Evolutionary conservation across 2,888 invertebrate genomes (phyloP), one percentile per base, ranked within the genome.

Genomic region (Monochamus alternatus): DNA sequence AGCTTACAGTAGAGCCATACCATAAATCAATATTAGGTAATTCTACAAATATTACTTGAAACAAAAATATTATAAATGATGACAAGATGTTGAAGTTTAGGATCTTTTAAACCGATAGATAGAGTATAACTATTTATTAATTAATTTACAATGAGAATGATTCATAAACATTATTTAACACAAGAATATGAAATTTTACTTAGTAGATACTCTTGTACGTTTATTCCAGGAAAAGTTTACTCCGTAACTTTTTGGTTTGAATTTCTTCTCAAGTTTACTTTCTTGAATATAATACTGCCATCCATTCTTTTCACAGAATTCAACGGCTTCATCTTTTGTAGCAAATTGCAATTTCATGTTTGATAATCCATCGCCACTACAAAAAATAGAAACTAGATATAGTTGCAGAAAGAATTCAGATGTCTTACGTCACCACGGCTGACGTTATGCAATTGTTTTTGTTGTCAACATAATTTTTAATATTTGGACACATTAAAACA

Each of bases 211-310:
- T 84, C 99, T 91, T n/a, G 98, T 98, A 84, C 96, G 94, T 86
- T 95, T 97, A 87, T 98, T 96, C 99, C 99, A 99, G 1, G 97
- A 92, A 89, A 98, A 99, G 88, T 99, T 99, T 31, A 94, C 89
- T 10, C 96, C 98, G 87, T 99, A 99, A 75, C 93, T 95, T 89
- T 99, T 99, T 5, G 95, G 94, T 85, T 94, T 95, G 75, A 94
- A 93, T 44, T 93, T 90, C 85, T 93, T 93, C 47, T 93, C 91
- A 12, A 92, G 92, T 81, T 95, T 93, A 5, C 93, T 93, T 60
- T 94, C 93, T 84, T 98, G 96, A 5, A 99, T 88, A 86, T 93
- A 96, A 92, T 96, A 99, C 22, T 92, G 90, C 97, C 97, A 99
- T 3, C 97, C 97, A 90, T 98, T 97, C 88, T 96, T 97, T 86